phyloP scores from a whole-genome alignment of 2,113 vertebrate species.

The Picathartes gymnocephalus region DNA sequence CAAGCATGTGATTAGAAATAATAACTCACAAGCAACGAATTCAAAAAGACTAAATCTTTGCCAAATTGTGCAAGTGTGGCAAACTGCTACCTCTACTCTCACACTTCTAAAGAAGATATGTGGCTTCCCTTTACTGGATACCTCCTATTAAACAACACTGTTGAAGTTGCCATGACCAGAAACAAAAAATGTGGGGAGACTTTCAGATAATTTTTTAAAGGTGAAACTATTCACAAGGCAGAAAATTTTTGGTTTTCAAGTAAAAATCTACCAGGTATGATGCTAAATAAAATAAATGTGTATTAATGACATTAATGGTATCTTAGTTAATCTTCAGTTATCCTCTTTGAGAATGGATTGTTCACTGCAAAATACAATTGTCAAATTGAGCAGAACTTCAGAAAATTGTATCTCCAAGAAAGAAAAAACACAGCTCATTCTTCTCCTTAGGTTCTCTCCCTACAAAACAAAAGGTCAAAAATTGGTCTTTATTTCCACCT shows the following conservation, averaged over 20 bases:
- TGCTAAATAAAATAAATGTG: not conserved
- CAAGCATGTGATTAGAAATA: constrained; percentile 74
- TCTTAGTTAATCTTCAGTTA: not conserved
- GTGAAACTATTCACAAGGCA: not conserved
- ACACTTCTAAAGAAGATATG: not conserved
- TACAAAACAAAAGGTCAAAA: not conserved
- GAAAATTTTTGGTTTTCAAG: not conserved
- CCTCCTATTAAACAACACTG: not conserved
- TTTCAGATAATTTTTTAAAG: not conserved
- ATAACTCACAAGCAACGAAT: constrained; percentile 71
- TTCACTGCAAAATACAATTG: not conserved
- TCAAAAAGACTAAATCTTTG: constrained; percentile 66
- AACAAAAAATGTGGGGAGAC: not conserved
- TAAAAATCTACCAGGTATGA: not conserved
- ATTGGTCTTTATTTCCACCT: not conserved
- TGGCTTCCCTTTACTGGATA: not conserved
- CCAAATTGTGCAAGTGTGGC: constrained; percentile 41
- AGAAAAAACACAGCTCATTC: not conserved
- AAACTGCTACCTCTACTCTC: constrained; percentile 39
- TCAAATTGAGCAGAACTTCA: not conserved
- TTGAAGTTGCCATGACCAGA: not conserved
- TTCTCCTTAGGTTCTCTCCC: not conserved
- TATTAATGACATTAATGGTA: not conserved
- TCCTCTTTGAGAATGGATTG: not conserved
- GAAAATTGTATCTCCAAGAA: not conserved